Percentiles rank a stretch among this genome's conserved stretches.
phyloP scores from a whole-genome alignment of 2,888 invertebrate genomes.

The Aplocera efformata region DNA sequence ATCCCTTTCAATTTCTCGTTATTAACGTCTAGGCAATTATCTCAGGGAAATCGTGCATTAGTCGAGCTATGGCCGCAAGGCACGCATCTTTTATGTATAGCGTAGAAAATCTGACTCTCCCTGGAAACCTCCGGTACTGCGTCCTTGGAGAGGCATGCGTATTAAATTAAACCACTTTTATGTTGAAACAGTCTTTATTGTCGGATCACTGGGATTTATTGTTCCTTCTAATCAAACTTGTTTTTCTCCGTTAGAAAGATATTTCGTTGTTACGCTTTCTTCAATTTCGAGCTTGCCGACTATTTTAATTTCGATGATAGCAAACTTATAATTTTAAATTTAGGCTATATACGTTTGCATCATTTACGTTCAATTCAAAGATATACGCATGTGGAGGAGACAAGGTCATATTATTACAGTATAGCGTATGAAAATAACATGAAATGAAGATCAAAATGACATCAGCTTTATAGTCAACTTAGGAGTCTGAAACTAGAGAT shows the following conservation, averaged over 20 bases:
- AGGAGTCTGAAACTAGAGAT: constrained; percentile 13
- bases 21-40: no score
- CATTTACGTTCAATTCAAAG: no score
- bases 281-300: no score
- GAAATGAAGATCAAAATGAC: neutral
- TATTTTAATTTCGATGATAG: no score
- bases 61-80: constrained; percentile 14
- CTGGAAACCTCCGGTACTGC: constrained; percentile 19
- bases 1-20: no score
- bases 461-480: constrained; percentile 6
- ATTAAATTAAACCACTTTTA: constrained; percentile 20
- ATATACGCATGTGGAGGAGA: no score
- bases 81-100: constrained; percentile 42
- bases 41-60: neutral
- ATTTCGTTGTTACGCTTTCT: no score
- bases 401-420: no score
- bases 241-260: constrained; percentile 5
- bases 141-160: constrained; percentile 6
- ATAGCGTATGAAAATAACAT: no score
- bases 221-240: neutral
- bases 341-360: no score
- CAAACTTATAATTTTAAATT: no score
- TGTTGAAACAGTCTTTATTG: constrained; percentile 15
- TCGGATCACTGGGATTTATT: neutral
- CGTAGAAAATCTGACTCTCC: constrained; percentile 35